Conservation (phyloP, 2,888 invertebrate genomes). For the Dasypogon diadema region DNA sequence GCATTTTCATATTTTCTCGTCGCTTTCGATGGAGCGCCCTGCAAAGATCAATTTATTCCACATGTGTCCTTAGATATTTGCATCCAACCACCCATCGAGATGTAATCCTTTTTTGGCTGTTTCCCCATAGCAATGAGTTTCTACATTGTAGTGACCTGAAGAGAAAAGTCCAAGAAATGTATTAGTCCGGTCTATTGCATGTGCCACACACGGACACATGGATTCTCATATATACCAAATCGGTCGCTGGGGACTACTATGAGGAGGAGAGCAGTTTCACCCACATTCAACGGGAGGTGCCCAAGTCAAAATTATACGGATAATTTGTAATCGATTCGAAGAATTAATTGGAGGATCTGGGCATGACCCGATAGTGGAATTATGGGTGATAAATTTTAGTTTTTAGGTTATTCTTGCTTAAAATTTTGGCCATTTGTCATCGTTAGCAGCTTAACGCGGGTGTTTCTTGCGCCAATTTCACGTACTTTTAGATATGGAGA, state of each 20-base stretch:
- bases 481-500: neutral
- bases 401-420: slow-evolving; percentile 16
- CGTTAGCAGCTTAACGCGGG: slow-evolving; percentile 23
- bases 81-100: slow-evolving; percentile 7
- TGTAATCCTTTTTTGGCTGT: slow-evolving; percentile 39
- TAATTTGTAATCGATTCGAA: slow-evolving; percentile 38
- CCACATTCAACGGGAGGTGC: neutral
- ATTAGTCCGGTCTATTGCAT: neutral
- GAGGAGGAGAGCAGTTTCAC: no score
- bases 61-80: slow-evolving; percentile 45
- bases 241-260: neutral
- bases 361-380: slow-evolving; percentile 44
- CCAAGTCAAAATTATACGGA: slow-evolving; percentile 19
- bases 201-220: neutral
- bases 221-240: neutral
- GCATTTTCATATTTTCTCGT: slow-evolving; percentile 21
- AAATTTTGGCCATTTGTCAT: slow-evolving; percentile 37
- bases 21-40: slow-evolving; percentile 25
- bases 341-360: slow-evolving; percentile 46
- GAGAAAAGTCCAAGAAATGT: neutral
- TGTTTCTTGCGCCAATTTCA: neutral
- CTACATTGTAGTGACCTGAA: neutral
- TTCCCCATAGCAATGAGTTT: neutral
- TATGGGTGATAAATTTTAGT: slow-evolving; percentile 41
- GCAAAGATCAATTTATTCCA: slow-evolving; percentile 46